Percentiles rank a stretch among this genome's conserved stretches.
Evolutionary conservation across 1,140 invertebrate genomes (phyloP).

Genomic region (Pinna nobilis): DNA sequence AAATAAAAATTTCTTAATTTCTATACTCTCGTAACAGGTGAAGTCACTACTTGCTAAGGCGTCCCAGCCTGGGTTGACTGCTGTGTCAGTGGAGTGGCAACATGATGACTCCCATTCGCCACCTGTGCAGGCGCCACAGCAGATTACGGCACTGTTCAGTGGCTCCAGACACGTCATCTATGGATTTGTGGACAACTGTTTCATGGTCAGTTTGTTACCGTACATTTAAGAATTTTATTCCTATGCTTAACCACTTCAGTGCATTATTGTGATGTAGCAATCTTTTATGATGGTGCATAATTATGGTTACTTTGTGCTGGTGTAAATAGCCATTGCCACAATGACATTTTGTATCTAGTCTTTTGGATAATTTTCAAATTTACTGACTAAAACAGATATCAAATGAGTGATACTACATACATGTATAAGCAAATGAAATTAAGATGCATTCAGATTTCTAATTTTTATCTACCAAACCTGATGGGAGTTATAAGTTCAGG

Average conservation of each 20-base stretch:
- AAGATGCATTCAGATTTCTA: too few relatives aligned
- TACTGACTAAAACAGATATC: too few relatives aligned
- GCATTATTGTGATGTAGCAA: not conserved
- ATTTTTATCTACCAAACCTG: too few relatives aligned
- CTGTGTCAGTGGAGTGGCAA: constrained; percentile 70
- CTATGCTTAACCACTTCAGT: not conserved
- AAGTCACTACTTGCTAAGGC: constrained; percentile 64
- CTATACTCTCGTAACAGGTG: constrained; percentile 48
- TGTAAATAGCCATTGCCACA: too few relatives aligned
- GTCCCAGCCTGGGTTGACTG: constrained; percentile 67
- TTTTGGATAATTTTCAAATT: too few relatives aligned
- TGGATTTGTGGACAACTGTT: constrained; percentile 73
- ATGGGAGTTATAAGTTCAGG: too few relatives aligned
- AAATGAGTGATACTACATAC: too few relatives aligned
- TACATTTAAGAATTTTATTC: too few relatives aligned
- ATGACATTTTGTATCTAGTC: too few relatives aligned
- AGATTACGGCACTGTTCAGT: constrained; percentile 71
- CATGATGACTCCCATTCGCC: constrained; percentile 54
- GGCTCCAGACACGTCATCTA: constrained; percentile 71
- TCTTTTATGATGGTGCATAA: not conserved
- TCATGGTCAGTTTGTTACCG: constrained; percentile 61
- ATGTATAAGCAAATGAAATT: too few relatives aligned
- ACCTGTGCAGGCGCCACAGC: constrained; percentile 68
- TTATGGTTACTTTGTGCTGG: too few relatives aligned
- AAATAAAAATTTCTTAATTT: not conserved